A percentile compares a stretch with the other conserved stretches of the same genome.
Conservation (phyloP, 1,140 invertebrate genomes). For the Aporrectodea caliginosa region DNA sequence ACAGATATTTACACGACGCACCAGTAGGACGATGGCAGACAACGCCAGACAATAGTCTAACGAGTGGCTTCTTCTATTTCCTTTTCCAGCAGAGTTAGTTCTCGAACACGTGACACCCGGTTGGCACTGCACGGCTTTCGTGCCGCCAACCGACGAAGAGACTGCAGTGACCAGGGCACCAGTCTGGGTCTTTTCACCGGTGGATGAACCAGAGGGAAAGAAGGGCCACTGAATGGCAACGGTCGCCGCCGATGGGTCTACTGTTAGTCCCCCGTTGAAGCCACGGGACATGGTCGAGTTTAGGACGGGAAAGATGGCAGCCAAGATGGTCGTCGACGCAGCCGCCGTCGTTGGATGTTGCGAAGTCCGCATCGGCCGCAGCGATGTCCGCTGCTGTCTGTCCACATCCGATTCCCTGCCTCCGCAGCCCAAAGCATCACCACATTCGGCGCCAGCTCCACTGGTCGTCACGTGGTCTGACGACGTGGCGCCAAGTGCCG, state of each 20-base stretch:
- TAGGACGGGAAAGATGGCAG: too few relatives aligned
- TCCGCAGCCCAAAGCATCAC: neutral
- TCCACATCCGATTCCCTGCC: neutral
- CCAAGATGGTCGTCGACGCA: neutral
- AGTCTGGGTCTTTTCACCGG: neutral
- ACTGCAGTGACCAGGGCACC: too few relatives aligned
- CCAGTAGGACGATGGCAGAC: too few relatives aligned
- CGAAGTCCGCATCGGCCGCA: neutral
- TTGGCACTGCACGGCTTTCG: neutral
- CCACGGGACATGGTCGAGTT: too few relatives aligned
- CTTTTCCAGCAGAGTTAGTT: neutral
- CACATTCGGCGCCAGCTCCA: neutral
- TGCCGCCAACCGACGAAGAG: neutral
- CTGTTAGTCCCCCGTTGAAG: neutral
- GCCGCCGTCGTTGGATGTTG: neutral
- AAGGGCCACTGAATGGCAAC: neutral
- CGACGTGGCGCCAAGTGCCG: neutral
- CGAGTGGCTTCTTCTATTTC: too few relatives aligned
- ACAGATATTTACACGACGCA: too few relatives aligned
- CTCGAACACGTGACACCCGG: neutral
- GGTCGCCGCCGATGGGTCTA: neutral
- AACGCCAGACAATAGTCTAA: too few relatives aligned
- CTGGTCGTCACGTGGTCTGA: neutral
- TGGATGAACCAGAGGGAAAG: neutral
- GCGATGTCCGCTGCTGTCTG: neutral